Evolutionary conservation across 1,140 invertebrate genomes (phyloP), one percentile per base, ranked within the genome.

Genomic region (Subanguina moxae): DNA sequence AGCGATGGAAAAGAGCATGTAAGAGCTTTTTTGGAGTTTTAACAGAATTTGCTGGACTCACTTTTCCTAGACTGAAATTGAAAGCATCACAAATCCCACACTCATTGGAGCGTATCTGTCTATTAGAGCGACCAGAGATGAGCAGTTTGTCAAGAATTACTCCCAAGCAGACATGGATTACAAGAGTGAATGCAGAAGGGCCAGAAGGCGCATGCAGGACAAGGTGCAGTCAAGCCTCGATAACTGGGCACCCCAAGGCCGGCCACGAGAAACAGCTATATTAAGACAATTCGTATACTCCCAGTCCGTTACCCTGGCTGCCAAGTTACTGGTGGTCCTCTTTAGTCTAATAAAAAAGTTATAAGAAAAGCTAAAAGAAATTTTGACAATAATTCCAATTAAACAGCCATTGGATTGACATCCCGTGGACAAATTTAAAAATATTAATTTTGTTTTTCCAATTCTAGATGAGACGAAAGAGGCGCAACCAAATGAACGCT

Each of bases 81-180:
- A 99, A 84, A 87, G 90, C 9, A 94, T 98, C 0, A 87, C 92
- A 0, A 94, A 94, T 79, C 88, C 90, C 0, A 89, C 90, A 0
- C 91, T 98, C 0, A 97, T 98, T 70, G 94, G 97, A 78, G 91
- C 93, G 0, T 98, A 98, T 82, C 88, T 93, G 0, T 90, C 93
- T 78, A 97, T 98, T 46, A 86, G 94, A 13, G 90, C 90, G 11
- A 96, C 93, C 0, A 95, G 96, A 83, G 94, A 97, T 83, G 91
- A 93, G 32, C 87, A 88, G 0, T 95, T 94, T 71, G 94, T 95
- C 71, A 74, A 78, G 57, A 68, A 69, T 0, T 78, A 76, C 58
- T 75, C 77, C 9, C 68, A 79, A 57, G 74, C 72, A 67, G 77
- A 78, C 45, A 77, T 79, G 38, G 66, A 78, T 28, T 78, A 72